Conservation (phyloP, 2,888 invertebrate genomes). For the Stenotaenia linearis region DNA sequence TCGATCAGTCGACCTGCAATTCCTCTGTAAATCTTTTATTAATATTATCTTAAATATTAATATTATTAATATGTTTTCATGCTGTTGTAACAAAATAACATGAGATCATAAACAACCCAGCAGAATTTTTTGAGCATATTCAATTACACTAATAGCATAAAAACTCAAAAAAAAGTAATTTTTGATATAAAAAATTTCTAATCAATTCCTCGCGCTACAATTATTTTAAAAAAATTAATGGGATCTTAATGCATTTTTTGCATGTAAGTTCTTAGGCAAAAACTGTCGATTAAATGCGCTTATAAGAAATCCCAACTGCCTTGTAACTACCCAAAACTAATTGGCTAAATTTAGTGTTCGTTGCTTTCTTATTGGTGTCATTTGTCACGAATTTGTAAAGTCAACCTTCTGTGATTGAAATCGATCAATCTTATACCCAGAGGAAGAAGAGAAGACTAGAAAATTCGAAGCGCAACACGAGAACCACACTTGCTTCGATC, state of each 20-base stretch:
- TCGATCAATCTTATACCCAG: neutral
- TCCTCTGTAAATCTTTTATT: no score
- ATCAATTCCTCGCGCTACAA: neutral
- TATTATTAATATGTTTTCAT: no score
- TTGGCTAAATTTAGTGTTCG: neutral
- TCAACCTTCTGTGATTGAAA: neutral
- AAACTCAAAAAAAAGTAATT: no score
- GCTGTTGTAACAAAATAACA: no score
- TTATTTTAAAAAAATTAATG: neutral
- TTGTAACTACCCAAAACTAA: neutral
- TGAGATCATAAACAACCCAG: no score
- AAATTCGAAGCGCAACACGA: neutral
- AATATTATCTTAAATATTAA: no score
- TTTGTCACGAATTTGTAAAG: conserved; percentile 5
- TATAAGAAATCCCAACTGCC: neutral
- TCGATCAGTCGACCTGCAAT: no score
- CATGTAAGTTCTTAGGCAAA: neutral
- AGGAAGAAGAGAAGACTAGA: neutral
- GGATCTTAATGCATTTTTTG: neutral
- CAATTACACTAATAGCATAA: no score
- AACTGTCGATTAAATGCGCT: neutral
- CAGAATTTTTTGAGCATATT: no score
- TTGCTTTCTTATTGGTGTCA: neutral
- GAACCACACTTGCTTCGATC: neutral
- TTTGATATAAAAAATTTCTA: neutral